phyloP scores from a whole-genome alignment of 2,888 invertebrate species.

The Amaurobius ferox region DNA sequence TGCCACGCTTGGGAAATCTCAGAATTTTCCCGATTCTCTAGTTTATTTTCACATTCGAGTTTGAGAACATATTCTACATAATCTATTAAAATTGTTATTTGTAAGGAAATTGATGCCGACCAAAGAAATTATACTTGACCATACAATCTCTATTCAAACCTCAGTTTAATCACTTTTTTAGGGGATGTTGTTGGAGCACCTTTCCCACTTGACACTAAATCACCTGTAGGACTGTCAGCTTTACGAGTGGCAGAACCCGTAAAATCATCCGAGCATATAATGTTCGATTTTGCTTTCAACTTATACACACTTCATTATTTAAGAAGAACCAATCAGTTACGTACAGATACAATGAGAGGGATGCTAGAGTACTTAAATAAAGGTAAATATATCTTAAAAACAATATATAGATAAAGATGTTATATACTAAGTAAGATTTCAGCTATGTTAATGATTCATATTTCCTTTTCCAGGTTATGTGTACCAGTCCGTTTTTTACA shows the following conservation, averaged over 20 bases:
- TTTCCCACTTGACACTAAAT: conserved; percentile 36
- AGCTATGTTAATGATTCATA: too few relatives aligned
- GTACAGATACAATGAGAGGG: conserved; percentile 76
- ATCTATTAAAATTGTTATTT: too few relatives aligned
- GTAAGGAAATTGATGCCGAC: too few relatives aligned
- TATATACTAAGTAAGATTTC: too few relatives aligned
- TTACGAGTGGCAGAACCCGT: conserved; percentile 68
- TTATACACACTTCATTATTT: conserved; percentile 80
- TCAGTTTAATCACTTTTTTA: conserved; percentile 19
- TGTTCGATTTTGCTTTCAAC: conserved; percentile 81
- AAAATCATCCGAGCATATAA: conserved; percentile 78
- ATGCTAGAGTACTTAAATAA: conserved; percentile 78
- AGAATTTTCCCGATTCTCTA: too few relatives aligned
- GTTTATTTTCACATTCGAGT: too few relatives aligned
- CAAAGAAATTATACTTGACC: too few relatives aligned
- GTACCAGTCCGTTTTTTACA: conserved; percentile 70
- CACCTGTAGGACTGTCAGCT: conserved; percentile 47
- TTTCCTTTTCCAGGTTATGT: conserved; percentile 62
- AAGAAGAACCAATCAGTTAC: conserved; percentile 80
- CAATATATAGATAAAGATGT: too few relatives aligned
- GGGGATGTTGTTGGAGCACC: conserved; percentile 74
- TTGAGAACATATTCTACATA: too few relatives aligned
- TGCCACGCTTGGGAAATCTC: too few relatives aligned
- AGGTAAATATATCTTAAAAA: conserved; percentile 59
- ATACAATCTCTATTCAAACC: too few relatives aligned